Evolutionary conservation across 1,140 invertebrate species (phyloP), one percentile per base, ranked within the genome.

Genomic region (Battus philenor): DNA sequence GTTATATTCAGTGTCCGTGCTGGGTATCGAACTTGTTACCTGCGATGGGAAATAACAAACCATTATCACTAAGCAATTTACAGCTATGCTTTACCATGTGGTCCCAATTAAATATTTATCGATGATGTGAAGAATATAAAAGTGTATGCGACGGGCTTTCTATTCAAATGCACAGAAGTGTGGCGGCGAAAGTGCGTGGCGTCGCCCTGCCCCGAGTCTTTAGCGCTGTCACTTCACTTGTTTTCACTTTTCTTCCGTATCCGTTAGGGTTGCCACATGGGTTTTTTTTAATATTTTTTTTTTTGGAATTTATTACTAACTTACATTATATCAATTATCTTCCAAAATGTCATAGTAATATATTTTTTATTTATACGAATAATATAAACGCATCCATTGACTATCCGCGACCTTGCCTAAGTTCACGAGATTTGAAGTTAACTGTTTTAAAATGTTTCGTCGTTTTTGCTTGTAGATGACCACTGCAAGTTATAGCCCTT

Each of bases 151-250:
- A n/a, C 15, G 20, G 17, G 56, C 73, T 80, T 80, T 80, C 76
- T 80, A 80, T 75, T 75, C 66, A 77, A 77, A 80, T 73, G 60
- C 53, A 56, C 57, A 63, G 61, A 73, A 68, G 72, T 76, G 60
- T 72, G 56, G 63, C 68, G 50, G 69, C 62, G 73, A 80, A 80
- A 80, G 76, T 80, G 52, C 33, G 33, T 30, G 16, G 26, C 38
- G 36, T 17, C 18, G 29, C 46, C 50, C 24, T 15, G 1, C 12
- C 3, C 31, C 15, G 12, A 17, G 32, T 34, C 15, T 20, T 20
- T 20, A 20, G 29, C 38, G 52, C 55, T 61, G 47, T 45, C 44
- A 47, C 48, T 43, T 33, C 30, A n/a, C 30, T 20, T 36, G 55
- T 70, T 72, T 73, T 74, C 62, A 67, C 70, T 74, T 74, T 68